Base-by-base conservation (phyloP, 2,797 vertebrate genomes). In the Mareca strepera region DNA sequence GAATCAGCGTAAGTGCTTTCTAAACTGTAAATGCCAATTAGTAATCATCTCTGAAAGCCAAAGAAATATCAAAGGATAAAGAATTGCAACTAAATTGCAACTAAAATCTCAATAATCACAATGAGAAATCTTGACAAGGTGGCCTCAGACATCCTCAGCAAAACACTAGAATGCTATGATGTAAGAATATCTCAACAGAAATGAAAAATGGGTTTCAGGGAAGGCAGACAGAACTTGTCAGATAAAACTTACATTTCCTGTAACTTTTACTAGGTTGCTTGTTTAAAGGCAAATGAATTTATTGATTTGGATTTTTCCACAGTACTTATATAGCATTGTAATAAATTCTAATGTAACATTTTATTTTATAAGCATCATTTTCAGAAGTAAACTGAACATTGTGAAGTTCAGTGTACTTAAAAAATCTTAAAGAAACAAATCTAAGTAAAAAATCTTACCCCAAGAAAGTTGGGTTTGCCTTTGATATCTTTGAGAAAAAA, bases 101-200 rank as follows among this genome's bases (percentile, higher is more conserved):
- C 6, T 53, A 39, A 70, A 88, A 48, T 58, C 12, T 35, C 58
- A 72, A 41, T 52, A 82, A 56, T 6, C 23, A 82, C 15, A 73
- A 43, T 58, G 20, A 8, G 22, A 62, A 50, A 31, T 82, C 50
- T 60, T 75, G 31, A 76, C 22, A 44, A 58, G 35, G 18, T 83
- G 64, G 35, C 28, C 41, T 58, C 44, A 83, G 44, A 64, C 8
- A 53, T 46, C 21, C 17, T 81, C 0, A 0, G 3, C 2, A 0
- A 60, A 92, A 78, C 81, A 68, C 6, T 21, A 31, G 35, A 82
- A 67, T 9, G 29, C 16, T 44, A 7, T 14, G 23, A 67, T 23
- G 7, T 31, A 74, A 81, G 68, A 41, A 56, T 31, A 55, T 86
- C 55, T 75, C 12, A 67, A 88, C 6, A 82, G 23, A 81, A 80